These are phyloP conservation scores for Dryoscopus gambensis DNA, from an alignment of 2,113 vertebrate genomes.

Conservation along the genomic window DNA sequence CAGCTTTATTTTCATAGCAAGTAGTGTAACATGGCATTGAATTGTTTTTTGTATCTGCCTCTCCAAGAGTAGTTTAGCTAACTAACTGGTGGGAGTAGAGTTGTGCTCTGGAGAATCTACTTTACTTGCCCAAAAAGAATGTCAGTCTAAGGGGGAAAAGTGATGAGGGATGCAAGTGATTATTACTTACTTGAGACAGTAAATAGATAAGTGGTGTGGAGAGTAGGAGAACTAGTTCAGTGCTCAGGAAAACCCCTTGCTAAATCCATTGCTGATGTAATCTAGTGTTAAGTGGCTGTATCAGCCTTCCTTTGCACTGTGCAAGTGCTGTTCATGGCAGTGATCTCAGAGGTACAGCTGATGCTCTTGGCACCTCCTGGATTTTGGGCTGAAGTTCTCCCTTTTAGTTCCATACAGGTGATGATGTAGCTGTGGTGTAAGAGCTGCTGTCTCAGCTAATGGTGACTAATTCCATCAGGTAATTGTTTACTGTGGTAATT, in stretches of 20 bases:
- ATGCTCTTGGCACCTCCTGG: background rate
- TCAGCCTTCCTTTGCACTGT: background rate
- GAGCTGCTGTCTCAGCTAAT: background rate
- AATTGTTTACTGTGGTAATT: background rate
- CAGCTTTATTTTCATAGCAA: background rate
- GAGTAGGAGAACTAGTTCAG: background rate
- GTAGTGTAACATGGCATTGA: background rate
- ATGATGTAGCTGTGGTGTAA: background rate
- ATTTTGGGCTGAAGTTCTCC: background rate
- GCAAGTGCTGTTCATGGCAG: background rate
- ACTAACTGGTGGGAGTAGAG: background rate
- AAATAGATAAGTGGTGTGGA: background rate
- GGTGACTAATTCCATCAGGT: background rate
- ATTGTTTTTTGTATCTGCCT: background rate
- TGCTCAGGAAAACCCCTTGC: background rate
- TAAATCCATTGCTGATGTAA: background rate
- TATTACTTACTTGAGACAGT: background rate
- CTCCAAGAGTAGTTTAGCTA: background rate
- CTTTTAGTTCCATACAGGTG: background rate
- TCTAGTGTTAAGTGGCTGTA: background rate
- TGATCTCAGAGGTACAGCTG: background rate
- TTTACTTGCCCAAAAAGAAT: background rate
- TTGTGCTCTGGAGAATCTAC: background rate
- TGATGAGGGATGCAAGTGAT: background rate
- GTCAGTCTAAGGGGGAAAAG: background rate